Base-by-base conservation (phyloP, 1,140 invertebrate species). In the Gryon sp. region DNA sequence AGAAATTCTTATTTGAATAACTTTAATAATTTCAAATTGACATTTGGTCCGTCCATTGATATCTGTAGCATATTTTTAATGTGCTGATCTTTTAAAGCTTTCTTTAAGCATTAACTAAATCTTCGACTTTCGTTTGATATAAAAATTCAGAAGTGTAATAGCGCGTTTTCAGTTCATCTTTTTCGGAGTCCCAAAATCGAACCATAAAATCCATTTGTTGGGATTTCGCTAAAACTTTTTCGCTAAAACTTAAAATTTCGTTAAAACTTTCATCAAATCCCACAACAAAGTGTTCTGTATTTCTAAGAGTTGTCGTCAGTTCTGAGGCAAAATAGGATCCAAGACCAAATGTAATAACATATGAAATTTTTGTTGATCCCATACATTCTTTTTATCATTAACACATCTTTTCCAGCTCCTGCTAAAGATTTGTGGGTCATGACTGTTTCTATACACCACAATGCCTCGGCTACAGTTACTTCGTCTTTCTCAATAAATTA, bases 1-100 rank as follows among this genome's bases (percentile, higher is more conserved):
- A 73, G 15, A 26, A 63, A 41, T 32, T 59, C 8, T 40, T 38
- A 38, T 36, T 53, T 59, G 5, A 73, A 30, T 1, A 57, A 34
- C 16, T 38, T 77, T 7, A 72, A 28, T n/a, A 72, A 32, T 55
- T 65, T 62, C 2, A 20, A 46, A 46, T 79, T 79, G 8, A 73
- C 53, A 62, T 79, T 65, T 3, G 73, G 77, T 9, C 77, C 73
- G 55, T 76, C 73, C 66, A 79, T 79, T 2, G 77, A 76, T 15
- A 79, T 46, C 55, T 76, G 77, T 43, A 79, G 16, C 38, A 28
- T 52, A 43, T 18, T 41, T 15, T 28, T 53, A 1, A 18, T 74
- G 19, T 7, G 34, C 24, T n/a, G n/a, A n/a, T n/a, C n/a, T n/a
- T n/a, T n/a, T n/a, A n/a, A n/a, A n/a, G n/a, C n/a, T n/a, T 30